These are phyloP conservation scores for Caenorhabditis macrosperma DNA, from an alignment of 2,888 invertebrate species.

Conservation along the genomic window DNA sequence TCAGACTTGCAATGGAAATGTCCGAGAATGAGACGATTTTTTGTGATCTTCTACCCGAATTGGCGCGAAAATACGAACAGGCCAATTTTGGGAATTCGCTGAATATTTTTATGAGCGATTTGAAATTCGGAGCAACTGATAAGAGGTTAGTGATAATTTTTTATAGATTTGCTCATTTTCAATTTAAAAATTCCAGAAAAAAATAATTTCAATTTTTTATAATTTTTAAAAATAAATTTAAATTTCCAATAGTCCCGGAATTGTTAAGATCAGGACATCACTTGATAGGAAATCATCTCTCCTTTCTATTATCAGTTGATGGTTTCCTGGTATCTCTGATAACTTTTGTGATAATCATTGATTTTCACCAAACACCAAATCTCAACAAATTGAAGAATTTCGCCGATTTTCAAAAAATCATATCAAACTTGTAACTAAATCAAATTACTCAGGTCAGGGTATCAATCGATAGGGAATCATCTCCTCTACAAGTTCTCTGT, in stretches of 20 bases:
- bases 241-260: no score
- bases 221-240: no score
- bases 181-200: background rate
- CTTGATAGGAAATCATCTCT: no score
- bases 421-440: no score
- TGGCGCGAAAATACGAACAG: constrained; percentile 33
- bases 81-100: constrained; percentile 26
- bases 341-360: no score
- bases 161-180: background rate
- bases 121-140: constrained; percentile 1
- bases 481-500: no score
- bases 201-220: no score
- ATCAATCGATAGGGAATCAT: no score
- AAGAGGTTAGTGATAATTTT: background rate
- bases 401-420: background rate
- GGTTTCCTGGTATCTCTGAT: no score
- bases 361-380: background rate
- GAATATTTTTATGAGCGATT: constrained; percentile 15
- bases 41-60: constrained; percentile 42
- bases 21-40: constrained; percentile 41
- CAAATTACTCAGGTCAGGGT: background rate
- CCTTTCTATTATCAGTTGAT: no score
- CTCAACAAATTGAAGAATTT: background rate
- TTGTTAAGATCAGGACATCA: no score
- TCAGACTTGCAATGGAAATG: background rate